Percentiles rank a stretch among this genome's conserved stretches.
Evolutionary conservation across 2,797 vertebrate species (phyloP).

Genomic region (Pipistrellus pygmaeus): DNA sequence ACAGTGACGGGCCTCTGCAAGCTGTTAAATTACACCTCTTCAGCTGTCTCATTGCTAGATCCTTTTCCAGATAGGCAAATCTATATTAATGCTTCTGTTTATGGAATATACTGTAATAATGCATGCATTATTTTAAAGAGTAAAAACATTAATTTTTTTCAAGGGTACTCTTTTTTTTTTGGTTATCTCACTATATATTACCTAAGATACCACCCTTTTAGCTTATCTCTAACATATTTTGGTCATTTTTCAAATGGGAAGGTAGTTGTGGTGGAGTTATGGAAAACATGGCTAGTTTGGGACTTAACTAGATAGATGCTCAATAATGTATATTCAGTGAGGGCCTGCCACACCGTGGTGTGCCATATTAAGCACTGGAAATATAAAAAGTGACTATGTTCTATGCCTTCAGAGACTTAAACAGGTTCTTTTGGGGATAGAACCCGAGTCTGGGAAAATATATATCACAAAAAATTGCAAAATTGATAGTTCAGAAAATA

Average conservation of each 20-base stretch:
- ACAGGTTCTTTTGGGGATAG: not conserved
- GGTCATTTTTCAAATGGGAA: not conserved
- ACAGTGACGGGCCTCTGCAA: slow-evolving; percentile 92
- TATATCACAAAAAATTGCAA: not conserved
- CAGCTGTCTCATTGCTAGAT: slow-evolving; percentile 93
- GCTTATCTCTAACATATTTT: slow-evolving; percentile 17
- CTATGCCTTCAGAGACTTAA: not conserved
- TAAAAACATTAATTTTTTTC: not conserved
- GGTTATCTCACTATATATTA: not conserved
- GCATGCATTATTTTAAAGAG: slow-evolving; percentile 52
- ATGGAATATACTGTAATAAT: slow-evolving; percentile 38
- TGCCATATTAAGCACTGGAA: not conserved
- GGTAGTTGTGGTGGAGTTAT: not conserved
- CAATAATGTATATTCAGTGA: not conserved
- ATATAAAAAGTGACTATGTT: not conserved
- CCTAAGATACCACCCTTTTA: not conserved
- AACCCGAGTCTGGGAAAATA: not conserved
- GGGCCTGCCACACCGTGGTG: not conserved
- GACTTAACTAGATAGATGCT: not conserved
- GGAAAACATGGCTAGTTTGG: not conserved
- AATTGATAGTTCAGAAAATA: not conserved
- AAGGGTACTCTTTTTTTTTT: slow-evolving; percentile 1
- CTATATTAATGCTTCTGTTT: slow-evolving; percentile 66
- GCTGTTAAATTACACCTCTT: slow-evolving; percentile 95
- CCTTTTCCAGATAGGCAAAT: slow-evolving; percentile 73